Percentiles rank a stretch among this genome's conserved stretches.
Conservation (phyloP, 2,888 invertebrate species). For the Cosmia trapezina region DNA sequence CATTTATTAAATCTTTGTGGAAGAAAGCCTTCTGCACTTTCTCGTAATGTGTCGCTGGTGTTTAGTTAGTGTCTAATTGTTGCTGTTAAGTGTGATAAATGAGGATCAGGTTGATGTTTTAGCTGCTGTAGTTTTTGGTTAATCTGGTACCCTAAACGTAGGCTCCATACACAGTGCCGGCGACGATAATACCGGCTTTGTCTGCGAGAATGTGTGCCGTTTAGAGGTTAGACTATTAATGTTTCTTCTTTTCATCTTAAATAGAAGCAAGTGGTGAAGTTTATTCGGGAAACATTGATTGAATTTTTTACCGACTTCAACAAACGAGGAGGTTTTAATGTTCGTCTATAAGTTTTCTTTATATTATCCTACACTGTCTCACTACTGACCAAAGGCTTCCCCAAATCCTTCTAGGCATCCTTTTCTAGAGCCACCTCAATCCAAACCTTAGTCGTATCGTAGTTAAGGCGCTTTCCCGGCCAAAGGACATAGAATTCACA, state of each 20-base stretch:
- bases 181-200: background rate
- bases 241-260: background rate
- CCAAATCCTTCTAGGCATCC: background rate
- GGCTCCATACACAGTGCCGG: background rate
- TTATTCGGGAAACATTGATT: background rate
- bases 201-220: background rate
- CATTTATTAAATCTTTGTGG: background rate
- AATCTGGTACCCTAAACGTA: slow-evolving; percentile 25
- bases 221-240: background rate
- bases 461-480: background rate
- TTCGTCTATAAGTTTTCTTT: background rate
- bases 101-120: slow-evolving; percentile 46
- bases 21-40: slow-evolving; percentile 16
- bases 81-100: slow-evolving; percentile 58
- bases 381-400: background rate
- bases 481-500: too few species aligned
- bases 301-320: too few species aligned
- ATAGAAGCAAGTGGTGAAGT: background rate
- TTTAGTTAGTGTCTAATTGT: slow-evolving; percentile 54
- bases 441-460: background rate
- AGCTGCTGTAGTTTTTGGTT: slow-evolving; percentile 48
- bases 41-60: background rate
- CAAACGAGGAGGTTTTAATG: too few species aligned
- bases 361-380: background rate
- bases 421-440: background rate